These are phyloP conservation scores for Ceratina calcarata DNA, from an alignment of 1,140 invertebrate species.

Conservation along the genomic window DNA sequence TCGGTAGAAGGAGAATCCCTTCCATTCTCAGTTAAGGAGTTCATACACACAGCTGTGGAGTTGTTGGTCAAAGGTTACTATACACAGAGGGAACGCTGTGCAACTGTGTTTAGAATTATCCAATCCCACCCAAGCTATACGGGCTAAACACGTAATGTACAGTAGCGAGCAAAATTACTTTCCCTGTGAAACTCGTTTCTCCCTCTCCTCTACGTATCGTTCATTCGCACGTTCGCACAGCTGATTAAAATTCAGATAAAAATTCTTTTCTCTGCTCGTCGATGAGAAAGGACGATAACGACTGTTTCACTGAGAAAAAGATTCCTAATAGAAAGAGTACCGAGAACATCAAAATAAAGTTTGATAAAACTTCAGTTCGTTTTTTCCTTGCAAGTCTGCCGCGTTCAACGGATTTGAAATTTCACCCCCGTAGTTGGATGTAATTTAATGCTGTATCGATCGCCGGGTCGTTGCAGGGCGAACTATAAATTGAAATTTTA, in stretches of 20 bases:
- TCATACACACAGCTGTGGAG: conserved; percentile 55
- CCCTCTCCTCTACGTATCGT: not conserved
- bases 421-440: conserved; percentile 26
- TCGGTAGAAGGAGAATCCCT: conserved; percentile 38
- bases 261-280: not conserved
- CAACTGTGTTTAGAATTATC: conserved; percentile 73
- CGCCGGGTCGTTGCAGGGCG: not conserved
- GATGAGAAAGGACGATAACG: not conserved
- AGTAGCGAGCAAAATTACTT: conserved; percentile 55
- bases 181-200: conserved; percentile 20
- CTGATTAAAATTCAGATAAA: conserved; percentile 33
- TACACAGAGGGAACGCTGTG: conserved; percentile 45
- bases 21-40: conserved; percentile 51
- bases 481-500: conserved; percentile 55
- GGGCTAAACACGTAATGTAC: conserved; percentile 55
- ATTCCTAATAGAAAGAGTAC: no score
- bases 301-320: not conserved
- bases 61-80: conserved; percentile 70
- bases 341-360: not conserved
- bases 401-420: conserved; percentile 37
- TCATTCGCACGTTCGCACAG: conserved; percentile 2
- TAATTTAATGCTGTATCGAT: conserved; percentile 50
- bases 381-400: not conserved
- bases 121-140: conserved; percentile 61
- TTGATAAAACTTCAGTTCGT: not conserved